Evolutionary conservation across 1,140 invertebrate genomes (phyloP), one percentile per base, ranked within the genome.

Genomic region (Drosophila takahashii): DNA sequence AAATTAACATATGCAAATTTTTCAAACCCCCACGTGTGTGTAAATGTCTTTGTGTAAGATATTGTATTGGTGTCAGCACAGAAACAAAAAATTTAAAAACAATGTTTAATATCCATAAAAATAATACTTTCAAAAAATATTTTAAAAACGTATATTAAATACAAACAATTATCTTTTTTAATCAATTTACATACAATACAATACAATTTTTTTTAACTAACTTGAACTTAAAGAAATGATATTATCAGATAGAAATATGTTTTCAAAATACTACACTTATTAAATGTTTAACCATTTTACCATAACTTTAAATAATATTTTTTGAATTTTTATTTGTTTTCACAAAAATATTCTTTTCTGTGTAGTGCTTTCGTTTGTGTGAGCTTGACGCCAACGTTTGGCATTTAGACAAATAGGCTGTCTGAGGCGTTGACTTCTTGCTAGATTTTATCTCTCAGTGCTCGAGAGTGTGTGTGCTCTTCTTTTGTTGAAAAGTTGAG

Each of bases 1-100:
- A 87, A 83, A 87, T 87, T 87, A 87, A 79, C 83, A 87, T 87
- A 89, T 87, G 83, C 76, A 87, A 87, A 87, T 87, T 77, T 83
- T 51, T 64, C 66, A 79, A 67, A 53, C 76, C 73, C 77, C 74
- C 66, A 16, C 66, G 61, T 80, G 67, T 74, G 74, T 61, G 56
- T 60, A 39, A 65, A 52, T 65, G 50, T 58, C 59, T 61, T 13
- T 29, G 22, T 26, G 54, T 26, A 48, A 27, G 32, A 16, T 13
- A 22, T 13, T 37, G 26, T 42, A 13, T n/a, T 53, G 22, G 44
- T 58, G 44, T 0, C 6, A 51, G 18, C 52, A 61, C 59, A 1
- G 26, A 22, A 27, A 34, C 9, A 16, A 50, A 50, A n/a, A 7
- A 37, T 11, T 13, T 37, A 4, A 1, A 37, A 37, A 13, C 11